These are phyloP conservation scores for Maniola hyperantus DNA, from an alignment of 2,888 invertebrate species.

Conservation along the genomic window DNA sequence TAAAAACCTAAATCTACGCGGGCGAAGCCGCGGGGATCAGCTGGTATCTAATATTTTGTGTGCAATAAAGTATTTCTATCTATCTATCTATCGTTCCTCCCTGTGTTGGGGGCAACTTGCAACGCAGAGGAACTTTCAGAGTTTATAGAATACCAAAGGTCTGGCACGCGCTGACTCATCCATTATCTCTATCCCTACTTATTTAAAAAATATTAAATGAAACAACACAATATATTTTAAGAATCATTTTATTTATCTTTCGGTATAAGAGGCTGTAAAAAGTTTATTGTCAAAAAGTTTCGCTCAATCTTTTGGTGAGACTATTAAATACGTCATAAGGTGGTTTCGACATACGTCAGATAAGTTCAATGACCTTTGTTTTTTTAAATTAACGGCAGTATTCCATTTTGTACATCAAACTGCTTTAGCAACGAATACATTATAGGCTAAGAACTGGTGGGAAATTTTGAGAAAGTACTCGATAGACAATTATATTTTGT, in stretches of 20 bases:
- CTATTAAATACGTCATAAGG: slow-evolving; percentile 50
- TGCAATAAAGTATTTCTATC: no score
- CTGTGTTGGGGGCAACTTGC: no score
- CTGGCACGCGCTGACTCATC: no score
- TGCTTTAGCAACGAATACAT: slow-evolving; percentile 41
- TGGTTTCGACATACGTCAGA: slow-evolving; percentile 51
- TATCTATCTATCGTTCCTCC: no score
- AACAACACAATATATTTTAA: slow-evolving; percentile 60
- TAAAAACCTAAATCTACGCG: no score
- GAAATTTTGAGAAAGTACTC: neutral
- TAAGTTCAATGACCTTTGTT: slow-evolving; percentile 41
- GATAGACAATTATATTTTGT: neutral
- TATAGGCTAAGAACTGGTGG: neutral
- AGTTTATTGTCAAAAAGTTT: slow-evolving; percentile 79
- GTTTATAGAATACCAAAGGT: no score
- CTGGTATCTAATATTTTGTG: no score
- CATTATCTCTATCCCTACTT: no score
- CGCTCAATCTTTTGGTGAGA: slow-evolving; percentile 65
- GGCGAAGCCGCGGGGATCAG: no score
- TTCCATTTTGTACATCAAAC: slow-evolving; percentile 38
- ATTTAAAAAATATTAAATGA: slow-evolving; percentile 50
- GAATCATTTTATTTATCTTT: slow-evolving; percentile 76
- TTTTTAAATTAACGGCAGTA: slow-evolving; percentile 39
- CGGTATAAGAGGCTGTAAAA: slow-evolving; percentile 79
- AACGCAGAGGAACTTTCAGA: no score